Evolutionary conservation across 2,888 invertebrate species (phyloP), one percentile per base, ranked within the genome.

Genomic region (Zeuzera pyrina): DNA sequence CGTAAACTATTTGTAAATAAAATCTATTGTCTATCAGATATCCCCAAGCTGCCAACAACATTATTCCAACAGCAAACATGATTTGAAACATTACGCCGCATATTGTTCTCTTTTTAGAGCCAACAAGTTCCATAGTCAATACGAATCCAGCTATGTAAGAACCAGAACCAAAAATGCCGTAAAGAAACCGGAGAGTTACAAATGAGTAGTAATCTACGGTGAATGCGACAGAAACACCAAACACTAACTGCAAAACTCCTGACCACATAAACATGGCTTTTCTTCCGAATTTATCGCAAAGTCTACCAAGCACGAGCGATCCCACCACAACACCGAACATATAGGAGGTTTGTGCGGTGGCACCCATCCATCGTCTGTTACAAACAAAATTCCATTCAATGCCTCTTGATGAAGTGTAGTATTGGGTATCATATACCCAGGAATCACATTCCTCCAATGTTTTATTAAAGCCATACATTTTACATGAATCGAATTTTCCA

Each of bases 321-420:
- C 94, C 94, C 0, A 87, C 78, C 43, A 94, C 89, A 3, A 93
- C 93, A 4, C 94, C 94, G 53, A 93, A 86, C 94, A 95, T 94
- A 61, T 90, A 92, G 1, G 86, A 71, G 0, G 91, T 89, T 57
- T 94, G 94, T 0, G 92, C 90, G 1, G 90, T 67, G 1, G 94
- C 90, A 2, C 92, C 91, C 89, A 92, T 90, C 93, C 94, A 94
- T 26, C 92, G 85, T 22, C 85, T 79, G 40, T 87, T 86, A 61
- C 95, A 95, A 0, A 94, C 93, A 36, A 94, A 89, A 58, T 91
- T 73, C 94, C 93, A 94, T 65, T 95, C 93, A 15, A 93, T 91
- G 2, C 88, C 90, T 15, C 91, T 86, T 0, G 93, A 91, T 0
- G 90, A 88, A 35, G 87, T 71, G 50, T 89, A 91, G 57, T 90